Conservation (phyloP, 1,140 invertebrate genomes). For the Periplaneta americana region DNA sequence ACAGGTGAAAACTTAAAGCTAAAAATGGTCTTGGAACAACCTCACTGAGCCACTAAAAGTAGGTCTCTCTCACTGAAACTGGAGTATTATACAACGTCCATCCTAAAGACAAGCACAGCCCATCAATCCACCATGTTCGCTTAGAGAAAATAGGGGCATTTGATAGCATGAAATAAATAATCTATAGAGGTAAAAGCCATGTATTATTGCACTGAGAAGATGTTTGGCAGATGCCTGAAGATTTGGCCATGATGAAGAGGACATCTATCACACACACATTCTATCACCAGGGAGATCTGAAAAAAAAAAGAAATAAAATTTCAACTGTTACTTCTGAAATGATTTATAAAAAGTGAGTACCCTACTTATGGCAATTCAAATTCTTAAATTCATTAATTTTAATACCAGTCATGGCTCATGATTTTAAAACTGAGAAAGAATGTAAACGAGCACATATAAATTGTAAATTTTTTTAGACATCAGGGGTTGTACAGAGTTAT, state of each 20-base stretch:
- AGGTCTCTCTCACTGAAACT: not conserved
- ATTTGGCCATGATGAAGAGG: not conserved
- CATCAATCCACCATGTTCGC: not conserved
- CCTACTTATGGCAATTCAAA: too few relatives aligned
- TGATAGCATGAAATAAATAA: not conserved
- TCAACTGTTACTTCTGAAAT: not conserved
- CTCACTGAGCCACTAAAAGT: not conserved
- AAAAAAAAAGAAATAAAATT: not conserved
- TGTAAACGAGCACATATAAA: too few relatives aligned
- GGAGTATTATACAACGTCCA: not conserved
- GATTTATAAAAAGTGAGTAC: not conserved
- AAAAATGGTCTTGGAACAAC: not conserved
- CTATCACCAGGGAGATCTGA: slow-evolving; percentile 11
- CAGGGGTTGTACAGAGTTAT: too few relatives aligned
- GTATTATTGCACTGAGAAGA: slow-evolving; percentile 14
- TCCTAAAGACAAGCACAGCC: not conserved
- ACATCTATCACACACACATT: slow-evolving; percentile 3
- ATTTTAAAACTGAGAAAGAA: too few relatives aligned
- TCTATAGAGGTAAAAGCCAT: slow-evolving; percentile 6
- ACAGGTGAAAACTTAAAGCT: not conserved
- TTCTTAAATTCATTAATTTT: too few relatives aligned
- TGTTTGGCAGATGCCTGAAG: slow-evolving; percentile 5
- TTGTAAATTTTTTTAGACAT: too few relatives aligned
- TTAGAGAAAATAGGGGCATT: slow-evolving; percentile 1
- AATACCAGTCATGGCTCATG: too few relatives aligned